phyloP scores from a whole-genome alignment of 2,888 invertebrate species.

The Cryptocephalus primarius region DNA sequence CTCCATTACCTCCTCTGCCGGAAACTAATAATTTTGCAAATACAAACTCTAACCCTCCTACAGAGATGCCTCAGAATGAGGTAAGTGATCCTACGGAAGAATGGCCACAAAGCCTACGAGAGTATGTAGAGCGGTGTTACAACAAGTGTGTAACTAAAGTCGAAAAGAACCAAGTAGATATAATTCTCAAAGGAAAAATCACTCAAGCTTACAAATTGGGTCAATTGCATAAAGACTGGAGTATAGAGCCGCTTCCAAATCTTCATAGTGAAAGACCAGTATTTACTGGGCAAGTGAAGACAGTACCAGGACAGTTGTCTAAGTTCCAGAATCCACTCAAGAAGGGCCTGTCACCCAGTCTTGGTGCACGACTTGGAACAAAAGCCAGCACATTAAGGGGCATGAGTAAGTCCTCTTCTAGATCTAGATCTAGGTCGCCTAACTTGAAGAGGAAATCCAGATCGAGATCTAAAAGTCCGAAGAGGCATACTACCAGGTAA shows the following conservation, averaged over 20 bases:
- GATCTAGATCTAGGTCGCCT: conserved; percentile 29
- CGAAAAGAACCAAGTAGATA: conserved; percentile 90
- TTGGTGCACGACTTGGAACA: conserved; percentile 48
- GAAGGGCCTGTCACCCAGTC: conserved; percentile 30
- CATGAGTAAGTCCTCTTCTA: conserved; percentile 34
- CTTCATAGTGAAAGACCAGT: conserved; percentile 64
- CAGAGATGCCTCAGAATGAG: conserved; percentile 10
- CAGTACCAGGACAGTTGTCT: conserved; percentile 44
- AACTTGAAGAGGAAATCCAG: conserved; percentile 15
- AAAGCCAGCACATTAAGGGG: conserved; percentile 36
- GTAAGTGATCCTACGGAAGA: conserved; percentile 49
- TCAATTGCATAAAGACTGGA: conserved; percentile 90
- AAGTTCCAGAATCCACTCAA: conserved; percentile 45
- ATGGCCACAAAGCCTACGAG: conserved; percentile 71
- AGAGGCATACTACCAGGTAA: conserved; percentile 31
- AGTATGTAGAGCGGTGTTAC: conserved; percentile 88
- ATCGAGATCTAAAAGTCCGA: conserved; percentile 25
- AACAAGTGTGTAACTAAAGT: conserved; percentile 77
- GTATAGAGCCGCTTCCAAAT: conserved; percentile 83
- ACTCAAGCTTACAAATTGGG: conserved; percentile 83
- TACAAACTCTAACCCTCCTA: conserved; percentile 8
- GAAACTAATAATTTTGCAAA: conserved; percentile 31
- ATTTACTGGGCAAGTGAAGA: conserved; percentile 15
- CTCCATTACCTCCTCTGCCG: conserved; percentile 34
- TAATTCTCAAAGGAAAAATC: conserved; percentile 87